Conservation (phyloP, 2,113 vertebrate species). For the Dipodomys merriami region DNA sequence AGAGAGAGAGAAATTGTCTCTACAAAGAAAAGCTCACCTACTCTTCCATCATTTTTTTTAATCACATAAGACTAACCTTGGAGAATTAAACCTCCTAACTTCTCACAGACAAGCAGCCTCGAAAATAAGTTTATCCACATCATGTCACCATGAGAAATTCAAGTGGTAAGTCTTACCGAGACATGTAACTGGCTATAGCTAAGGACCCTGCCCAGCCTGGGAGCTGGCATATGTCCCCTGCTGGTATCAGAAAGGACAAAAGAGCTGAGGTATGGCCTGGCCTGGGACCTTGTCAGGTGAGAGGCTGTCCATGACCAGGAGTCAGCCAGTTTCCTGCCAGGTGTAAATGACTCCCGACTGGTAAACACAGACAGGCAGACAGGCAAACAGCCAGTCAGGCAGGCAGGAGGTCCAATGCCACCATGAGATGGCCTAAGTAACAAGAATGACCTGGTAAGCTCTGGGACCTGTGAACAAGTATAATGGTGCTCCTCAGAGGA, state of each 20-base stretch:
- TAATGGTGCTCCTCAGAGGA: fast-evolving
- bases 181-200: not conserved
- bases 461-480: not conserved
- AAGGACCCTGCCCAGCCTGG: fast-evolving
- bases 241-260: not conserved
- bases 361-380: too few species aligned
- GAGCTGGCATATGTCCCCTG: not conserved
- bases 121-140: not conserved
- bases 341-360: too few species aligned
- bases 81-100: not conserved
- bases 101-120: not conserved
- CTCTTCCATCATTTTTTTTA: not conserved
- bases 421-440: too few species aligned
- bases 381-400: too few species aligned
- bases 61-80: not conserved
- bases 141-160: not conserved
- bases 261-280: fast-evolving
- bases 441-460: not conserved
- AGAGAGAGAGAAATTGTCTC: too few species aligned
- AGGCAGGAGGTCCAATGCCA: too few species aligned
- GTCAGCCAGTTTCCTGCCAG: not conserved
- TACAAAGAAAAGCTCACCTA: not conserved
- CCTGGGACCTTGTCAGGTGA: not conserved
- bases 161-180: not conserved
- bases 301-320: not conserved